Evolutionary conservation across 2,888 invertebrate species (phyloP).

Genomic region (Hydraecia micacea): DNA sequence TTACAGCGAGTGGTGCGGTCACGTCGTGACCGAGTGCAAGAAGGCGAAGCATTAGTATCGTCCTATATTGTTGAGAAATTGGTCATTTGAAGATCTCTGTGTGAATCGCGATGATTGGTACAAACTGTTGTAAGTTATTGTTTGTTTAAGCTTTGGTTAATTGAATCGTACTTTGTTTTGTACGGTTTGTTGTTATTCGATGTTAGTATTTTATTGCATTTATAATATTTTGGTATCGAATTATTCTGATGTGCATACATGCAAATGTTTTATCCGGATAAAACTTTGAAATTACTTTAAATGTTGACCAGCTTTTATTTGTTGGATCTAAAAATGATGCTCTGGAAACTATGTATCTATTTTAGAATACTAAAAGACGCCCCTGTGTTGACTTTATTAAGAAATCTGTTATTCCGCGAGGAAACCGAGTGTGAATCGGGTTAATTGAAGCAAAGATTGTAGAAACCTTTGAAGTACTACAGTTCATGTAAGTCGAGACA

Average conservation of each 20-base stretch:
- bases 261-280: neutral
- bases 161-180: neutral
- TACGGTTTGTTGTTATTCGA: neutral
- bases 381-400: constrained; percentile 15
- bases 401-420: constrained; percentile 21
- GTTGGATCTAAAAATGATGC: neutral
- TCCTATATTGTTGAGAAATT: constrained; percentile 61
- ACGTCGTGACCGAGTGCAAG: constrained; percentile 58
- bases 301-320: neutral
- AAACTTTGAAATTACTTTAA: neutral
- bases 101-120: constrained; percentile 34
- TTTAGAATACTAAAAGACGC: neutral
- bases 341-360: neutral
- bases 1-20: constrained; percentile 60
- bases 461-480: constrained; percentile 44
- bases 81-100: constrained; percentile 46
- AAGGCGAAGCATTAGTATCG: constrained; percentile 42
- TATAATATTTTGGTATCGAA: too few species aligned
- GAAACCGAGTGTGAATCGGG: constrained; percentile 36
- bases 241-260: accelerated
- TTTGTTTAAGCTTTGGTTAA: neutral
- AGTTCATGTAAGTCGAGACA: constrained; percentile 36
- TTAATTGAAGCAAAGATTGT: constrained; percentile 54
- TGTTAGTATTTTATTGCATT: neutral
- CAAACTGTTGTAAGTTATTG: neutral